Evolutionary conservation across 1,140 invertebrate genomes (phyloP), one percentile per base, ranked within the genome.

Genomic region (Lepidurus apus): DNA sequence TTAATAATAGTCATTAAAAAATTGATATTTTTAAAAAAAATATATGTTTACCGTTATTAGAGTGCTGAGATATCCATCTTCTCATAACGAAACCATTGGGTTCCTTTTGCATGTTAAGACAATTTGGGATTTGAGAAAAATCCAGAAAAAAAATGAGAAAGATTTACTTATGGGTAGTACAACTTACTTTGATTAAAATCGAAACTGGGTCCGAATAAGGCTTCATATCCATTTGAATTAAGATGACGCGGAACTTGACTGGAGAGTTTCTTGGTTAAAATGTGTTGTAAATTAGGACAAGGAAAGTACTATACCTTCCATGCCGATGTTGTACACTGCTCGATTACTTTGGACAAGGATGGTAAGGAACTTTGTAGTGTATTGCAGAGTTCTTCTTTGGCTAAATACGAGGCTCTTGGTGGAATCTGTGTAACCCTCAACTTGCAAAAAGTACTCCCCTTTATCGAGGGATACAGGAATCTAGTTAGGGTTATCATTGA

Each of bases 121-220:
- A 34, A 34, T 34, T 34, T 4, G 2, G 1, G 26, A 26, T 26
- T 26, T 26, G 26, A 26, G 26, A 26, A 26, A 26, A 1, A 26
- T 26, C 3, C 0, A 3, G 3, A 34, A 34, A 34, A 3, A 34
- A 26, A 26, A 1, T 34, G 3, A 3, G 3, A 34, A 34, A 34
- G 34, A 34, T 34, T 34, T 3, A 34, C 3, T 34, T 0, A 34
- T 34, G 34, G 26, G 34, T 34, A 34, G 34, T 34, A 34, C 34
- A 34, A 34, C 34, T 85, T 83, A 88, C 87, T 82, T 87, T 74
- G 26, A 88, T 83, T 80, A 83, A 87, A 43, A 88, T 83, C 79
- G 87, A 85, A 7, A 88, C 83, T 7, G 86, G 85, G 78, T 87
- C 87, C 74, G 85, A 84, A 79, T 85, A 88, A 6, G 87, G 87